Conservation (phyloP, 2,113 vertebrate species). For the Neoarius graeffei region DNA sequence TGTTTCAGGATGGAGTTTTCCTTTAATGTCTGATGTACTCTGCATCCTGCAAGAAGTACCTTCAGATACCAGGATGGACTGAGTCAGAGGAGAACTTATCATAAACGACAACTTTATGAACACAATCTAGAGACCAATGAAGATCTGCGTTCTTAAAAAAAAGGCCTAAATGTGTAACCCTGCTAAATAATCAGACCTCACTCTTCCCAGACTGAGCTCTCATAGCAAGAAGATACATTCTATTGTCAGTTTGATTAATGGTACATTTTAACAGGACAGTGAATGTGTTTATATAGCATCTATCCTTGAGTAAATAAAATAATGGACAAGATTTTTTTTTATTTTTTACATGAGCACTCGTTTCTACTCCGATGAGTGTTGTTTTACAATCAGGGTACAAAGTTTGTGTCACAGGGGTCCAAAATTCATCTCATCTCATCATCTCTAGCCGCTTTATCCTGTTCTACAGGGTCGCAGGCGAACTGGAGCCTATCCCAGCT, state of each 20-base stretch:
- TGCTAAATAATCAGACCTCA: not conserved
- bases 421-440: too few species aligned
- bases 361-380: not conserved
- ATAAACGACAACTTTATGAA: not conserved
- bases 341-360: not conserved
- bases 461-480: too few species aligned
- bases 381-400: too few species aligned
- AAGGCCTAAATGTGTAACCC: too few species aligned
- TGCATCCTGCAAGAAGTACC: not conserved
- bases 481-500: too few species aligned
- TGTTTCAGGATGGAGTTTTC: not conserved
- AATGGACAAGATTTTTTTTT: not conserved
- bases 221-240: constrained; percentile 1
- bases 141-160: not conserved
- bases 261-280: not conserved
- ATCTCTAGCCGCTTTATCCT: too few species aligned
- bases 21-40: not conserved
- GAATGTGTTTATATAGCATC: not conserved
- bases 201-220: not conserved
- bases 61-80: not conserved
- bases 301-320: not conserved
- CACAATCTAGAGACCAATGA: not conserved
- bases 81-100: not conserved
- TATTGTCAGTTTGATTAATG: constrained; percentile 12
- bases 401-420: too few species aligned